These are phyloP conservation scores for Antechinus flavipes DNA, from an alignment of 2,113 vertebrate genomes.

Conservation along the genomic window DNA sequence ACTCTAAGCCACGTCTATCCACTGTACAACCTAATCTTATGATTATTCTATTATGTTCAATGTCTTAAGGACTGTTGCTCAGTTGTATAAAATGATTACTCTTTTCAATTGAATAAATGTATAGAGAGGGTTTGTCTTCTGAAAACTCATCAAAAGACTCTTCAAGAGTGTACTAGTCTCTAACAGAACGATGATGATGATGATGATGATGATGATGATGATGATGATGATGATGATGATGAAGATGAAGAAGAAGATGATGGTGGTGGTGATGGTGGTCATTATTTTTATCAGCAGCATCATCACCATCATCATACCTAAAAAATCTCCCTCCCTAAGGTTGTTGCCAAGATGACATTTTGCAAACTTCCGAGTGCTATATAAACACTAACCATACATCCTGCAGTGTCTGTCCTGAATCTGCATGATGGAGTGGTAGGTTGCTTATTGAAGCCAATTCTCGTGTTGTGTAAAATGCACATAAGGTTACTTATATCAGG, in stretches of 20 bases:
- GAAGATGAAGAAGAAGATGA: no score
- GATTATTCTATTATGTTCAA: not conserved
- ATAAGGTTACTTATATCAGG: not conserved
- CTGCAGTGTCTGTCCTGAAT: not conserved
- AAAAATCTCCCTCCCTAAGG: not conserved
- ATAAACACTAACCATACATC: not conserved
- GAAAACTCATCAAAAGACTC: not conserved
- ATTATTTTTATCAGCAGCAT: not conserved
- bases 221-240: no score
- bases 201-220: no score
- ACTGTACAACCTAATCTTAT: not conserved
- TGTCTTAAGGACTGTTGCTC: not conserved
- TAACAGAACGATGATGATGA: not conserved
- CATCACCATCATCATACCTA: not conserved
- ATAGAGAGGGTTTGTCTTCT: not conserved
- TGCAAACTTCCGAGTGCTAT: not conserved
- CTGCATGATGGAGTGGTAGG: not conserved
- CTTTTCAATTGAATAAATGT: not conserved
- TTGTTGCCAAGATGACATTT: not conserved
- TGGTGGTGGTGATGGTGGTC: no score
- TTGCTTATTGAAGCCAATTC: slow-evolving; percentile 30
- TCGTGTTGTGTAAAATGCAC: slow-evolving; percentile 29
- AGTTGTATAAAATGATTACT: not conserved
- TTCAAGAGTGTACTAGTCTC: not conserved
- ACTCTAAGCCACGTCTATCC: not conserved